Base-by-base conservation (phyloP, 1,140 invertebrate species). In the Plutomurus gul region DNA sequence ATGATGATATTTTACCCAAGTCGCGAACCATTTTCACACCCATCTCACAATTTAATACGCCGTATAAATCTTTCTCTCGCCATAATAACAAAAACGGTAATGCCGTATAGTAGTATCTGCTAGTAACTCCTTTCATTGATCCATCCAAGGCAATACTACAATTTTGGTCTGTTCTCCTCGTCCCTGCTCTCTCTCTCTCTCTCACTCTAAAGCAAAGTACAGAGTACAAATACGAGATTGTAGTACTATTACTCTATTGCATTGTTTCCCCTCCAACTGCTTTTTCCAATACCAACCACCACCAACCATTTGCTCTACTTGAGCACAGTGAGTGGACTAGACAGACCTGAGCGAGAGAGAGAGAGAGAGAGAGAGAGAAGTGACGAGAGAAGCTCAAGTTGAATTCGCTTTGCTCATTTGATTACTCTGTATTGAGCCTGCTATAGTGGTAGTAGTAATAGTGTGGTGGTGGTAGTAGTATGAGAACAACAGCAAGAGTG, bases 1-100 rank as follows among this genome's bases (percentile, higher is more conserved):
- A 72, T 72, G 70, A 72, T 72, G 39, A 72, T 72, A 72, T 72
- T 72, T 72, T 72, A 72, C 70, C 36, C 70, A 72, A 40, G 70
- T 72, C 70, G 70, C 39, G 70, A 72, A 43, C 70, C 39, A 72
- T 43, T 72, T 72, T 72, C 70, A 72, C 70, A 72, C 70, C 39
- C 70, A 72, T 40, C 70, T 40, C 70, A 72, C 70, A 72, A 72
- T 72, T 72, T 72, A 72, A 43, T 72, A 72, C 39, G 70, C 36
- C 39, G 22, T 72, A 72, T 72, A 72, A 40, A 72, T 72, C 36
- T 72, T 40, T 72, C 36, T 72, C 36, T 65, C 56, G 56, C 56
- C 56, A 65, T 65, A 65, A 65, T 65, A 65, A 65, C 56, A 65
- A 25, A 25, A 65, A 65, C 56, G 56, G 56, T 65, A 33, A n/a